Percentiles rank a stretch among this genome's conserved stretches.
Evolutionary conservation across 2,888 invertebrate genomes (phyloP).

Genomic region (Dexiosoma caninum): DNA sequence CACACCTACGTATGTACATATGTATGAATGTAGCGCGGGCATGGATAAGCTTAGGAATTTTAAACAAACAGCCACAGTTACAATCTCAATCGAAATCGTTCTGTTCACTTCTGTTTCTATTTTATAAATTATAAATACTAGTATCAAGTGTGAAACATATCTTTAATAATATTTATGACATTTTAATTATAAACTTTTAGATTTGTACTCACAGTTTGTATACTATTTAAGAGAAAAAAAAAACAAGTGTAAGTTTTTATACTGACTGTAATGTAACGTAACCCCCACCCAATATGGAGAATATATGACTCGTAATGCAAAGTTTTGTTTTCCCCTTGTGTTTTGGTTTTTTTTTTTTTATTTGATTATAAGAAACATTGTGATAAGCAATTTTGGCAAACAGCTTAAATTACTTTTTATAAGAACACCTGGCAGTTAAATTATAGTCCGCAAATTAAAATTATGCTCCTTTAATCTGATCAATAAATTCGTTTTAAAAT

Average conservation of each 20-base stretch:
- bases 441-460: background rate
- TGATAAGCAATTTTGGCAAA: background rate
- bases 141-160: constrained; percentile 18
- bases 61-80: background rate
- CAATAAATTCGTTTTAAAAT: too few species aligned
- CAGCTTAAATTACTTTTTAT: background rate
- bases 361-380: background rate
- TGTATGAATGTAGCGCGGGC: too few species aligned
- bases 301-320: too few species aligned
- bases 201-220: background rate
- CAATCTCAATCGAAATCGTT: background rate
- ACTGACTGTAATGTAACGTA: too few species aligned
- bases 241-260: too few species aligned
- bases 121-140: background rate
- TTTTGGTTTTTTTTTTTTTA: background rate
- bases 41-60: background rate
- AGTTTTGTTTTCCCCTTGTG: background rate
- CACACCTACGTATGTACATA: too few species aligned
- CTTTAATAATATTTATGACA: constrained; percentile 7
- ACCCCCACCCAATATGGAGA: too few species aligned
- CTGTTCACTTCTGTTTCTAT: background rate
- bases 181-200: background rate
- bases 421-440: background rate
- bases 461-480: too few species aligned
- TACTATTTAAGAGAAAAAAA: too few species aligned